phyloP scores from a whole-genome alignment of 1,140 invertebrate species.

The Drosophila mauritiana region DNA sequence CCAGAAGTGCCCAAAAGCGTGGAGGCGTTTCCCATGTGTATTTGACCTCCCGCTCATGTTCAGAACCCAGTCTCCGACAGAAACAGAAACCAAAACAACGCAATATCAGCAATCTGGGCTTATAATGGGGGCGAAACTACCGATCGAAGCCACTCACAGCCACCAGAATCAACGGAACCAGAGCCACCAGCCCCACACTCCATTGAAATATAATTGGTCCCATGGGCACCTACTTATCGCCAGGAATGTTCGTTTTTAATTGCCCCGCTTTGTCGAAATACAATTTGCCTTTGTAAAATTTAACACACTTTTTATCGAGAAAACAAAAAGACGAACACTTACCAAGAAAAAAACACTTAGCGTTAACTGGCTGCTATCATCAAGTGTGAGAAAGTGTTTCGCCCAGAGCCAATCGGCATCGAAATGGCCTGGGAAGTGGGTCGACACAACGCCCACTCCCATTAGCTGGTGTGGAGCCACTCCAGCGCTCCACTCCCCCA shows the following conservation, averaged over 20 bases:
- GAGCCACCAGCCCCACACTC: slow-evolving; percentile 10
- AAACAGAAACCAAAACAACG: slow-evolving; percentile 4
- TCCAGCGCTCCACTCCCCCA: neutral
- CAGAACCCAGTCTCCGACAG: neutral
- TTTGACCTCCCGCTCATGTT: slow-evolving; percentile 23
- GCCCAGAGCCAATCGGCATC: slow-evolving; percentile 52
- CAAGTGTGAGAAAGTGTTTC: slow-evolving; percentile 27
- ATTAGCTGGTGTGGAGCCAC: slow-evolving; percentile 3
- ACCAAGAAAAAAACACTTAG: slow-evolving; percentile 58
- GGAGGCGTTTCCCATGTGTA: slow-evolving; percentile 38
- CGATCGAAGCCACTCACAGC: slow-evolving; percentile 28
- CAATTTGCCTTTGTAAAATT: slow-evolving; percentile 30
- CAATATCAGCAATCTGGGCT: slow-evolving; percentile 35
- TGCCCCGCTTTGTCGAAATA: slow-evolving; percentile 20
- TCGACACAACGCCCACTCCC: slow-evolving; percentile 41
- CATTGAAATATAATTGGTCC: slow-evolving; percentile 34
- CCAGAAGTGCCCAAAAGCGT: slow-evolving; percentile 26
- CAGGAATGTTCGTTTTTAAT: slow-evolving; percentile 41
- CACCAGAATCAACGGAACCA: slow-evolving; percentile 8
- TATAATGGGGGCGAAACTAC: slow-evolving; percentile 57
- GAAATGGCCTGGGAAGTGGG: slow-evolving; percentile 54
- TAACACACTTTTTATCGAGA: slow-evolving; percentile 51
- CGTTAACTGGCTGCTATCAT: slow-evolving; percentile 52
- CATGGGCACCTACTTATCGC: slow-evolving; percentile 61
- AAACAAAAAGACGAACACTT: slow-evolving; percentile 37